These are phyloP conservation scores for Onychomys leucogaster DNA, from an alignment of 2,797 vertebrate species.

Conservation along the genomic window DNA sequence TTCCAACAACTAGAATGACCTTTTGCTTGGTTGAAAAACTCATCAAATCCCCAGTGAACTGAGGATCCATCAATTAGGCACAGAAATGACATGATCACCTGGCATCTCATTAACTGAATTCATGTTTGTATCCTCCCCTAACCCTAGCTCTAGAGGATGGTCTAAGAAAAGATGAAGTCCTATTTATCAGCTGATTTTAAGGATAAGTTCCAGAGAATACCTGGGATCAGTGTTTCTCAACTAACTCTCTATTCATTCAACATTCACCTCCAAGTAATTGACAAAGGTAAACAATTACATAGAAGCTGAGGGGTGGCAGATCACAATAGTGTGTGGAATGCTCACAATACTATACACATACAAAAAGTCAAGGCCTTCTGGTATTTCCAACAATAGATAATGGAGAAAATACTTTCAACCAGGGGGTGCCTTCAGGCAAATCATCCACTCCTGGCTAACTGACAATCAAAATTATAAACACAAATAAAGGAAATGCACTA, in stretches of 20 bases:
- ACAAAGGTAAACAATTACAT: constrained; percentile 70
- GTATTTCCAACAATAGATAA: constrained; percentile 52
- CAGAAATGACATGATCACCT: constrained; percentile 20
- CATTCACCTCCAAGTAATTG: constrained; percentile 61
- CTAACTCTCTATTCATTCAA: constrained; percentile 45
- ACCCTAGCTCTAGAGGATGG: constrained; percentile 51
- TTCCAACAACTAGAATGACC: not conserved
- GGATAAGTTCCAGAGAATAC: constrained; percentile 60
- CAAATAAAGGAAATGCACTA: constrained; percentile 5
- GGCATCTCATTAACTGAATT: constrained; percentile 44
- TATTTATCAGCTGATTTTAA: constrained; percentile 58
- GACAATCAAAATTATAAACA: constrained; percentile 37
- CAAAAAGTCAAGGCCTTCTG: not conserved
- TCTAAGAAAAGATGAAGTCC: constrained; percentile 27
- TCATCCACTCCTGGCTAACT: not conserved
- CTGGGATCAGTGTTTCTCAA: constrained; percentile 32
- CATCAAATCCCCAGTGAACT: constrained; percentile 1
- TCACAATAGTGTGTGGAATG: not conserved
- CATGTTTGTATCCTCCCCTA: not conserved
- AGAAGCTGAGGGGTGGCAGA: constrained; percentile 26
- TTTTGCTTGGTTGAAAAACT: constrained; percentile 50
- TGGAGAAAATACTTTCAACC: constrained; percentile 28
- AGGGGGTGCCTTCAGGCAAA: constrained; percentile 47
- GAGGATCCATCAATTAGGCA: not conserved
- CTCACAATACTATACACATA: not conserved